Conservation (phyloP, 2,888 invertebrate species). For the Drosophila kuntzei region DNA sequence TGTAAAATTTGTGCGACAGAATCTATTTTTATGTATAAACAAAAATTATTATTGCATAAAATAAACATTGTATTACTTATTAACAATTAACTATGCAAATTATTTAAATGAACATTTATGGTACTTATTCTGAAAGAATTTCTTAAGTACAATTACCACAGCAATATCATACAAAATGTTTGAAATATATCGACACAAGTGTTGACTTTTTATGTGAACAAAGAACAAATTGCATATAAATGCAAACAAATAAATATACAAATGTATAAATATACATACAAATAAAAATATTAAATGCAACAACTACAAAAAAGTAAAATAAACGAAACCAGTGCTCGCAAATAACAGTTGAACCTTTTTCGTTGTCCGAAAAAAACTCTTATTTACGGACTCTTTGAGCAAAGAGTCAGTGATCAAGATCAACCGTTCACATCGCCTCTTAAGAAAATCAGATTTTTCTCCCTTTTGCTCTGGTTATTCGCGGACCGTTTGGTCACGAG, state of each 20-base stretch:
- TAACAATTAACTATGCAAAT: conserved; percentile 33
- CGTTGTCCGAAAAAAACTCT: too few relatives aligned
- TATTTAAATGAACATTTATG: conserved; percentile 25
- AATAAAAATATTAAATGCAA: conserved; percentile 24
- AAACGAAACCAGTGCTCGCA: too few relatives aligned
- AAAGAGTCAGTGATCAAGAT: too few relatives aligned
- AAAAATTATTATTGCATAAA: conserved; percentile 56
- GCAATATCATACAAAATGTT: conserved; percentile 15
- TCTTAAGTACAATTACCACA: conserved; percentile 27
- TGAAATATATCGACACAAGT: conserved; percentile 19
- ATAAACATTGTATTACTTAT: conserved; percentile 45
- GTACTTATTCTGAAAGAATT: conserved; percentile 40
- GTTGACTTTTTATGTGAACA: conserved; percentile 36
- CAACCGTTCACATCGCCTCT: too few relatives aligned
- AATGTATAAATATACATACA: too few relatives aligned
- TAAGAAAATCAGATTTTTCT: too few relatives aligned
- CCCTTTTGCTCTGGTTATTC: too few relatives aligned
- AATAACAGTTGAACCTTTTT: too few relatives aligned
- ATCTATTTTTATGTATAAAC: conserved; percentile 61
- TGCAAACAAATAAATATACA: conserved; percentile 33
- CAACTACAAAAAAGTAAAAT: conserved; percentile 13
- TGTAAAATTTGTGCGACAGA: conserved; percentile 51
- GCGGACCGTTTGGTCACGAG: too few relatives aligned
- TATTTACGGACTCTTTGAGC: too few relatives aligned
- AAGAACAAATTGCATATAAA: conserved; percentile 47